Percentiles rank a stretch among this genome's conserved stretches.
Evolutionary conservation across 1,140 invertebrate species (phyloP).

Genomic region (Mactra quadrangularis): DNA sequence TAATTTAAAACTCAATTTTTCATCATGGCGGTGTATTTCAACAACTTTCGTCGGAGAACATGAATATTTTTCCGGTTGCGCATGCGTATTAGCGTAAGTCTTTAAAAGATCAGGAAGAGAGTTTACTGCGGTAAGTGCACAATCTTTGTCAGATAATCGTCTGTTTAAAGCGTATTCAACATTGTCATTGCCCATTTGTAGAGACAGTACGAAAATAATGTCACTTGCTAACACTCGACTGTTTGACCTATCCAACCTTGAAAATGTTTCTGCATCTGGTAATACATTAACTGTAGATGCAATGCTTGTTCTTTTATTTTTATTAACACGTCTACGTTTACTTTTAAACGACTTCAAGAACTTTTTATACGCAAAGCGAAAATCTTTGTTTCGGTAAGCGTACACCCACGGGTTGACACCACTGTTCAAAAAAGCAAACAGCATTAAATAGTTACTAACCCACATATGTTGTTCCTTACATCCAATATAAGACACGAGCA

Average conservation of each 20-base stretch:
- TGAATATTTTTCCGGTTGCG: neutral
- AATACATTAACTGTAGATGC: constrained; percentile 29
- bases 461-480: constrained; percentile 85
- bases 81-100: constrained; percentile 7
- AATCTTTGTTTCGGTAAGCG: constrained; percentile 88
- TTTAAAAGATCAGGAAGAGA: constrained; percentile 46
- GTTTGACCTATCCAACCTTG: constrained; percentile 35
- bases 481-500: constrained; percentile 85
- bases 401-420: constrained; percentile 89
- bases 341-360: constrained; percentile 73
- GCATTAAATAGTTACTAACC: constrained; percentile 85
- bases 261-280: neutral
- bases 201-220: constrained; percentile 8
- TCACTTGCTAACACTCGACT: constrained; percentile 53
- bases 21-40: too few relatives aligned
- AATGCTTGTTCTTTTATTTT: constrained; percentile 38
- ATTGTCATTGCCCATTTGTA: constrained; percentile 22
- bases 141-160: constrained; percentile 3
- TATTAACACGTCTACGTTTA: neutral
- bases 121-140: neutral
- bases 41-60: too few relatives aligned
- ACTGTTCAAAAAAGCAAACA: constrained; percentile 87
- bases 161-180: constrained; percentile 33
- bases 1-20: neutral
- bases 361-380: constrained; percentile 86